Base-by-base conservation (phyloP, 2,888 invertebrate genomes). In the Pheosia tremula region DNA sequence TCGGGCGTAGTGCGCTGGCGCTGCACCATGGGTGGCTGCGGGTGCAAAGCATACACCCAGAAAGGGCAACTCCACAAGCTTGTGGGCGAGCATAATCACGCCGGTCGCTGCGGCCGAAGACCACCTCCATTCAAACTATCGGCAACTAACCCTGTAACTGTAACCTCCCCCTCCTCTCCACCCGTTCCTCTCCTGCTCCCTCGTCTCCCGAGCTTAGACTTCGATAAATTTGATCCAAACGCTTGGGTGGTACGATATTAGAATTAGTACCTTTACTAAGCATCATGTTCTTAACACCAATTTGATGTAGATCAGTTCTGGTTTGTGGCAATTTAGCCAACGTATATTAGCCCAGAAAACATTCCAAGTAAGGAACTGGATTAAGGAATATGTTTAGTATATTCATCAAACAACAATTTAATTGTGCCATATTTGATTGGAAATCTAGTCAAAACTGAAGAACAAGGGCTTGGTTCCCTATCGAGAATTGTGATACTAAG, bases 21-120 rank as follows among this genome's bases (percentile, higher is more conserved):
- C 0, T 93, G 93, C 78, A 93, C 93, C 1, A 93, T 93, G 93
- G 93, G 93, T 61, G 93, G 93, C 56, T 93, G 93, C 69, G 91
- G 91, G 39, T 93, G 93, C 77, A 93, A 93, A 73, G 93, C 93
- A 3, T 93, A 93, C 83, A 93, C 93, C 10, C 91, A 91, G 74
- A 89, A 89, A 67, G 93, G 93, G 47, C 86, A 89, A 6, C 75
- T 93, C 5, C 92, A 92, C 80, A 93, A 93, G 71, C 82, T 93
- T 47, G 90, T 93, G 50, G 93, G 93, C 13, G 93, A 92, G 64
- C 93, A 93, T 79, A 93, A 93, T 75, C 93, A 93, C 79, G 83
- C 79, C n/a, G 86, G 85, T 36, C 88, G 91, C 59, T 87, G 88
- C 70, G 89, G 88, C 55, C 86, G 90, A 38, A 84, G 90, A 63